Conservation (phyloP, 2,797 vertebrate genomes). For the Poecilia velifera region DNA sequence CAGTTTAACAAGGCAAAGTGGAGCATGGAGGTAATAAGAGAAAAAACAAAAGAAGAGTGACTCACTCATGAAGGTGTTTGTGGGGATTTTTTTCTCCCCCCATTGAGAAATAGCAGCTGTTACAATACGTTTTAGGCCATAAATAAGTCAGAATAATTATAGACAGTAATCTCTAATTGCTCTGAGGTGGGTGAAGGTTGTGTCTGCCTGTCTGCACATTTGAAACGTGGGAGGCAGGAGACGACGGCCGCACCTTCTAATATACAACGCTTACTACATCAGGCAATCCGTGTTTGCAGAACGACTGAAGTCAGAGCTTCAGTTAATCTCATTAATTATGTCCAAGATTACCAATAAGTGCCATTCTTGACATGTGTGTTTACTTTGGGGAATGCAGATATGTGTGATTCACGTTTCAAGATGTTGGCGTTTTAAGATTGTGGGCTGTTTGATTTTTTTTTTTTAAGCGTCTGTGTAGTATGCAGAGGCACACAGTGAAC, state of each 20-base stretch:
- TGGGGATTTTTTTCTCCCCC: conserved; percentile 8
- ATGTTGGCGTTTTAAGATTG: conserved; percentile 40
- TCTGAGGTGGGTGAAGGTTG: conserved; percentile 60
- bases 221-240: conserved; percentile 52
- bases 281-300: conserved; percentile 49
- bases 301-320: conserved; percentile 36
- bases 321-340: conserved; percentile 52
- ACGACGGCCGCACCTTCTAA: conserved; percentile 55
- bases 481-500: conserved; percentile 61
- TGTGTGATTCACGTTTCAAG: conserved; percentile 51
- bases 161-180: conserved; percentile 70
- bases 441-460: conserved; percentile 50
- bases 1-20: background rate
- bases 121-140: conserved; percentile 39
- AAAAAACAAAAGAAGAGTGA: conserved; percentile 17
- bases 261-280: conserved; percentile 55
- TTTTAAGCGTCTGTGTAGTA: conserved; percentile 48
- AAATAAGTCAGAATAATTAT: conserved; percentile 56
- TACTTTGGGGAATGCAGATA: conserved; percentile 44
- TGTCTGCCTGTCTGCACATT: conserved; percentile 57
- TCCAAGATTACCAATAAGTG: conserved; percentile 51
- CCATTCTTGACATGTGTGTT: conserved; percentile 38
- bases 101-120: conserved; percentile 61
- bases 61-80: conserved; percentile 20
- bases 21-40: background rate